phyloP scores from a whole-genome alignment of 2,113 vertebrate genomes.

The Bos taurus region DNA sequence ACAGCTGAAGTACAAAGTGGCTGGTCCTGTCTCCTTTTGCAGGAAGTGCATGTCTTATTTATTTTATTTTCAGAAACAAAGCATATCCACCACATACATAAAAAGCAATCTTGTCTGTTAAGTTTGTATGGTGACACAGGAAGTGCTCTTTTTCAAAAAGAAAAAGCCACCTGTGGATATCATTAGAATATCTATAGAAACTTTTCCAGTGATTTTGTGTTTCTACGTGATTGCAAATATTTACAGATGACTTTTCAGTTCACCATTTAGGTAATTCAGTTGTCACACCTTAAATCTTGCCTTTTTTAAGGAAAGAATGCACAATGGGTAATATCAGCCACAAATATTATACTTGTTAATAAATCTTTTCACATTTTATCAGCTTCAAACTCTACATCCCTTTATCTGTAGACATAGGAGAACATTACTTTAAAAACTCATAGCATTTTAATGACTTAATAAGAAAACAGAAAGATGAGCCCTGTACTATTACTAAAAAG shows the following conservation, averaged over 20 bases:
- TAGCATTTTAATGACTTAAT: neutral
- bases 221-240: neutral
- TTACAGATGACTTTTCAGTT: neutral
- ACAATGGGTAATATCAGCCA: neutral
- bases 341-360: neutral
- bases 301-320: neutral
- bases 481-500: neutral
- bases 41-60: neutral
- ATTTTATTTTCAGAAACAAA: constrained; percentile 6
- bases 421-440: neutral
- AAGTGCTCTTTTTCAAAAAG: neutral
- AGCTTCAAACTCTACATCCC: neutral
- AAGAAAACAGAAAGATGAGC: neutral
- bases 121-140: neutral
- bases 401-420: neutral
- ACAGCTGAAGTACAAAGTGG: neutral
- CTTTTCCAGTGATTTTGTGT: neutral
- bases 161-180: neutral
- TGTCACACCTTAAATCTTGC: neutral
- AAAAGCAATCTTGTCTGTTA: neutral
- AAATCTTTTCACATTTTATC: neutral
- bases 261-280: neutral
- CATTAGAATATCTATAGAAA: neutral
- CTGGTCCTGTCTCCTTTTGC: neutral
- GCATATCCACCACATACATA: neutral